phyloP scores from a whole-genome alignment of 2,113 vertebrate species.

The Hippocampus zosterae region DNA sequence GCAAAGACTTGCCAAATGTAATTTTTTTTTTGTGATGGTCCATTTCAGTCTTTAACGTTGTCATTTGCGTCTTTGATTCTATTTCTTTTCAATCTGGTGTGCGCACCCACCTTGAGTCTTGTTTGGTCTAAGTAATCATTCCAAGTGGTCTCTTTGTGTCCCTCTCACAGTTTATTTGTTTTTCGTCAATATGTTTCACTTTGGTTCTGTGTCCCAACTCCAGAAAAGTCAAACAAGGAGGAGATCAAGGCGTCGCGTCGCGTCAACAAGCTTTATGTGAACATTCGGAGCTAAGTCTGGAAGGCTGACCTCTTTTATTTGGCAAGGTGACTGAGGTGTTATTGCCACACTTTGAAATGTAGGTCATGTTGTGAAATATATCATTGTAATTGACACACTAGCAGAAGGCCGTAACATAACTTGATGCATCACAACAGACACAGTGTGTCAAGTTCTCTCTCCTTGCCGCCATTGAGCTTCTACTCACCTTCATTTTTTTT shows the following conservation, averaged over 20 bases:
- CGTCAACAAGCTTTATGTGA: neutral
- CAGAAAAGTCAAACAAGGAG: neutral
- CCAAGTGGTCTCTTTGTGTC: neutral
- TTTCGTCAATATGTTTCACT: neutral
- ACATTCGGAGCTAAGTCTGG: neutral
- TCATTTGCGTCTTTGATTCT: neutral
- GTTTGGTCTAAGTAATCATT: neutral
- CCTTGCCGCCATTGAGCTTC: conserved; percentile 33
- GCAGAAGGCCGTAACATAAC: conserved; percentile 43
- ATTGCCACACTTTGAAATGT: neutral
- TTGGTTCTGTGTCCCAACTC: neutral
- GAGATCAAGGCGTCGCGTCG: neutral
- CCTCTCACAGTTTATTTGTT: neutral
- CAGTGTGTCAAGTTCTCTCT: conserved; percentile 19
- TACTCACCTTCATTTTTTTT: conserved; percentile 19
- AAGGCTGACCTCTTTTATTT: neutral
- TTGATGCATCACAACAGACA: conserved; percentile 36
- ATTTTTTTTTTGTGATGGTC: too few relatives aligned
- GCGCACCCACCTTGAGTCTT: neutral
- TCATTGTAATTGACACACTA: conserved; percentile 12
- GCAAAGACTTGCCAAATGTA: too few relatives aligned
- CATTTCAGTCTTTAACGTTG: too few relatives aligned
- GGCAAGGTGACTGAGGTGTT: neutral
- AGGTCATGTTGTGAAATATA: neutral
- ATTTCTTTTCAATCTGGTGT: neutral